These are phyloP conservation scores for Phymatocera aterrima DNA, from an alignment of 2,888 invertebrate species.

Conservation along the genomic window DNA sequence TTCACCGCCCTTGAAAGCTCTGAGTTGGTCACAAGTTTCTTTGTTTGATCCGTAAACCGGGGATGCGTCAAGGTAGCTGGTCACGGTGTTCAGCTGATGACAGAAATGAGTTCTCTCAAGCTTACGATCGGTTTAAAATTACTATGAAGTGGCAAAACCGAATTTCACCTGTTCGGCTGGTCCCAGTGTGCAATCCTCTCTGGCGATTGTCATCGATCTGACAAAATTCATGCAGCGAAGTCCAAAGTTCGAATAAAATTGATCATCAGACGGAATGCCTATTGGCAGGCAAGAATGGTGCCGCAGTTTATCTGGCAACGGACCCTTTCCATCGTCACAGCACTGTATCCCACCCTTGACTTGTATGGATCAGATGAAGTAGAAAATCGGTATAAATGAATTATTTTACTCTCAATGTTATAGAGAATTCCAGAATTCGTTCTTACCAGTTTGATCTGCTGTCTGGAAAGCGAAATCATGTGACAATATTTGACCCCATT, in stretches of 20 bases:
- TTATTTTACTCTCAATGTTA: not conserved
- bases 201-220: conserved; percentile 78
- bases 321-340: conserved; percentile 75
- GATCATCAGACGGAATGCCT: conserved; percentile 77
- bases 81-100: conserved; percentile 59
- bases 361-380: conserved; percentile 16
- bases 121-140: not conserved
- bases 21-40: conserved; percentile 71
- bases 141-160: not conserved
- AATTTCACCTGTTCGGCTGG: conserved; percentile 78
- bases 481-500: conserved; percentile 80
- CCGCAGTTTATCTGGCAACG: conserved; percentile 69
- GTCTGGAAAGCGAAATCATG: conserved; percentile 78
- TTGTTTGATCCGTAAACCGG: conserved; percentile 76
- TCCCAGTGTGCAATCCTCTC: conserved; percentile 78
- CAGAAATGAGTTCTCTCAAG: conserved; percentile 9
- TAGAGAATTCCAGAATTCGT: not conserved
- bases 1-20: conserved; percentile 74
- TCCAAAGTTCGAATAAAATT: conserved; percentile 75
- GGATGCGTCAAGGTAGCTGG: conserved; percentile 78
- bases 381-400: conserved; percentile 25
- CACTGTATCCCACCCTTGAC: conserved; percentile 75
- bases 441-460: conserved; percentile 73
- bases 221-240: conserved; percentile 80
- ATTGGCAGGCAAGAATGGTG: conserved; percentile 81